Conservation (phyloP, 1,140 invertebrate species). For the Panagrolaimus sp. region DNA sequence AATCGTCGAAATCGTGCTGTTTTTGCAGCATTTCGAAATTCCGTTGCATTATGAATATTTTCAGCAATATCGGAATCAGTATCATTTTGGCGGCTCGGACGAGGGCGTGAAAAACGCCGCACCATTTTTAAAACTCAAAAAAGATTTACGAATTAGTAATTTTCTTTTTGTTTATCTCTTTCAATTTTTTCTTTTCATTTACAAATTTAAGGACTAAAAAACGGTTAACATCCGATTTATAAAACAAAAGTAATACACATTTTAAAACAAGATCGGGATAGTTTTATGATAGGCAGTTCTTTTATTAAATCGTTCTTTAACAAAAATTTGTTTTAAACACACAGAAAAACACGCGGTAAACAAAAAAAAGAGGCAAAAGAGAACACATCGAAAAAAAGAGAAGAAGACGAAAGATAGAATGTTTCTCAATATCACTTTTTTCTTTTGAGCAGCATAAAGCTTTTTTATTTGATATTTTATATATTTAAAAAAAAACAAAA, state of each 20-base stretch:
- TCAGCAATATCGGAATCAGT: constrained; percentile 7
- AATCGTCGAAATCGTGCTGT: neutral
- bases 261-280: too few relatives aligned
- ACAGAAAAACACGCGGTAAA: constrained; percentile 14
- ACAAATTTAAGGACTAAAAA: constrained; percentile 4
- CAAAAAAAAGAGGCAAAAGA: constrained; percentile 5
- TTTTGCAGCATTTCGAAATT: constrained; percentile 13
- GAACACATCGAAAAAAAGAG: neutral
- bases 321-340: neutral
- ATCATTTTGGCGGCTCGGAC: neutral
- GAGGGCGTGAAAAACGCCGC: neutral
- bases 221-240: constrained; percentile 4
- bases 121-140: constrained; percentile 4
- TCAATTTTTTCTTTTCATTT: neutral
- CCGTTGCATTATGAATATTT: neutral
- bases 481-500: neutral
- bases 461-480: too few relatives aligned
- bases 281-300: too few relatives aligned
- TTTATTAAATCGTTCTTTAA: neutral
- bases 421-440: neutral
- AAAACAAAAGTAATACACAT: too few relatives aligned
- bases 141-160: too few relatives aligned
- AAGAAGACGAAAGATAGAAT: neutral
- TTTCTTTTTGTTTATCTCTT: neutral
- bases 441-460: constrained; percentile 4